Evolutionary conservation across 1,140 invertebrate species (phyloP), one percentile per base, ranked within the genome.

Genomic region (Aphelinus atriplicis): DNA sequence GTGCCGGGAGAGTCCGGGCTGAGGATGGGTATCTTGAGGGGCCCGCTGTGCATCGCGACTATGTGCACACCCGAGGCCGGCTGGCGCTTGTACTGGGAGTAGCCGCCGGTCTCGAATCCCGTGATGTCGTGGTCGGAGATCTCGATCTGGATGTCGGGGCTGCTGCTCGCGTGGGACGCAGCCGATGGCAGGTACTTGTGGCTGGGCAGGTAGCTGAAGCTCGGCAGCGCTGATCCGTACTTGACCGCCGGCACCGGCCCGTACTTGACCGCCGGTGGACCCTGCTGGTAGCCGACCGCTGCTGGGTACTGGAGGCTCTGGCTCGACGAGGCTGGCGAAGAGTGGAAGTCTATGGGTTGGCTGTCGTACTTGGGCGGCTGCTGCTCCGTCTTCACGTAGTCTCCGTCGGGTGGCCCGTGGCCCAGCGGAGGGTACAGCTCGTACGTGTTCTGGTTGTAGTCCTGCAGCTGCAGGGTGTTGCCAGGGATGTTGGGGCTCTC

Each of bases 1-100:
- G 56, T 48, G 7, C 65, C 72, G 26, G 78, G 70, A 42, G 71
- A 64, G 66, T 79, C 73, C 6, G 78, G 71, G 55, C 68, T 77
- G 4, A 75, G 42, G 45, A 75, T 75, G 1, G 53, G 61, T 5
- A 71, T 71, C 53, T 75, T 75, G 5, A 75, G 6, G 3, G 61
- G 67, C 10, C 55, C 55, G 26, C 26, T 26, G 9, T 70, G 67
- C 55, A 66, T 58, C 0, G 66, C n/a, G 43, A 74, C 7, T 2
- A 74, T 6, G 50, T 74, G 56, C 0, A 74, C n/a, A 4, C 65
- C 65, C 4, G 55, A 26, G 0, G 1, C 10, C 3, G 51, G 66
- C 2, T 45, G 56, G 3, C 26, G 51, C 5, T 43, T 5, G 5
- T 57, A 7, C 26, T 55, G 66, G 1, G 9, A 3, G 42, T 65